Conservation (phyloP, 2,797 vertebrate genomes). For the Spinibarbus caldwelli region DNA sequence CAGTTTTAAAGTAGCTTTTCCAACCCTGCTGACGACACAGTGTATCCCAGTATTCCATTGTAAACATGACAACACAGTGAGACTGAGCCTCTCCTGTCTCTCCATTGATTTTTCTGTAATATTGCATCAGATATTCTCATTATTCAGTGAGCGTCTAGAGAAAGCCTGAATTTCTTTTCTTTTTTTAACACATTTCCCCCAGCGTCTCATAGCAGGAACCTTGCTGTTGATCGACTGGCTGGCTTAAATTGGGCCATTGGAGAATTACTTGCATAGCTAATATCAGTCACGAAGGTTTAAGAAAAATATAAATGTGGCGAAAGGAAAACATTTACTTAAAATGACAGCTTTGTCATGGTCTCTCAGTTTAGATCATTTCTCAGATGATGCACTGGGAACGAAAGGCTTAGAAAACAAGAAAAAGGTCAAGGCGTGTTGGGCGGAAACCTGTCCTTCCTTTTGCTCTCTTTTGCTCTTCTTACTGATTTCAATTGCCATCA, state of each 20-base stretch:
- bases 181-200: constrained; percentile 60
- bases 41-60: constrained; percentile 24
- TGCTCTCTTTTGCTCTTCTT: constrained; percentile 36
- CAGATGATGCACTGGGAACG: background rate
- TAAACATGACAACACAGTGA: constrained; percentile 23
- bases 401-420: constrained; percentile 18
- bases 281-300: constrained; percentile 53
- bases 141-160: constrained; percentile 63
- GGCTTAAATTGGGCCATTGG: constrained; percentile 71
- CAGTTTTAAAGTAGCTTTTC: background rate
- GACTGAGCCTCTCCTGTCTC: constrained; percentile 32
- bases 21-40: constrained; percentile 1
- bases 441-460: constrained; percentile 29
- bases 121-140: constrained; percentile 69
- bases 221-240: constrained; percentile 63
- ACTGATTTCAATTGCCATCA: constrained; percentile 83
- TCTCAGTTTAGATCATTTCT: constrained; percentile 38
- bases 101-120: constrained; percentile 70
- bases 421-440: constrained; percentile 22
- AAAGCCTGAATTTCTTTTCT: constrained; percentile 48
- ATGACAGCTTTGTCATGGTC: constrained; percentile 52
- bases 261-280: constrained; percentile 68
- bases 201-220: constrained; percentile 57
- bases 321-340: constrained; percentile 43
- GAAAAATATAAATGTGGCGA: constrained; percentile 42